Conservation (phyloP, 1,140 invertebrate genomes). For the Arion vulgaris region DNA sequence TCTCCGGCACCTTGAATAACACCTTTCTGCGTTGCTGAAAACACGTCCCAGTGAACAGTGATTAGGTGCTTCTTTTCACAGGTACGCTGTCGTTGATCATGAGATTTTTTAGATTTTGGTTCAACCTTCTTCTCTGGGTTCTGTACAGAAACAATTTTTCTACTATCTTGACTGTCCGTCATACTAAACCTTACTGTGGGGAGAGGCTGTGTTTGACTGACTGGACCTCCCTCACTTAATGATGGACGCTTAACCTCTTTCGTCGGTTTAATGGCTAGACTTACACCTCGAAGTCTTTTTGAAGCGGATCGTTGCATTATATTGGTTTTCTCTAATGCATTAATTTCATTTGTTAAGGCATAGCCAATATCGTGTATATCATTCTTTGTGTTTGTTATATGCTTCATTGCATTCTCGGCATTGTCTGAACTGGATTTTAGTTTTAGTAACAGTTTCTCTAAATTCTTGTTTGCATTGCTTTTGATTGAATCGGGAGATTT, state of each 20-base stretch:
- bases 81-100: neutral
- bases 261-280: too few relatives aligned
- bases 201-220: too few relatives aligned
- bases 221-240: too few relatives aligned
- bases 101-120: too few relatives aligned
- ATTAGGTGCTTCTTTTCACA: neutral
- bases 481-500: neutral
- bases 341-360: neutral
- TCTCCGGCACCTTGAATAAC: slow-evolving; percentile 5
- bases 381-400: neutral
- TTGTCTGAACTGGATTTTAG: neutral
- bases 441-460: neutral
- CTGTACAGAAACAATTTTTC: too few relatives aligned
- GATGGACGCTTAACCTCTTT: too few relatives aligned
- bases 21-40: neutral
- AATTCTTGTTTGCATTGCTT: neutral
- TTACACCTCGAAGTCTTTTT: too few relatives aligned
- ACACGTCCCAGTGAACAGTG: slow-evolving; percentile 8
- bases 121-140: too few relatives aligned
- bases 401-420: neutral
- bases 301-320: neutral
- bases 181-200: too few relatives aligned
- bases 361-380: neutral
- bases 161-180: too few relatives aligned
- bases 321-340: neutral